phyloP scores from a whole-genome alignment of 2,888 invertebrate species.

The Pseudanteris insignis region DNA sequence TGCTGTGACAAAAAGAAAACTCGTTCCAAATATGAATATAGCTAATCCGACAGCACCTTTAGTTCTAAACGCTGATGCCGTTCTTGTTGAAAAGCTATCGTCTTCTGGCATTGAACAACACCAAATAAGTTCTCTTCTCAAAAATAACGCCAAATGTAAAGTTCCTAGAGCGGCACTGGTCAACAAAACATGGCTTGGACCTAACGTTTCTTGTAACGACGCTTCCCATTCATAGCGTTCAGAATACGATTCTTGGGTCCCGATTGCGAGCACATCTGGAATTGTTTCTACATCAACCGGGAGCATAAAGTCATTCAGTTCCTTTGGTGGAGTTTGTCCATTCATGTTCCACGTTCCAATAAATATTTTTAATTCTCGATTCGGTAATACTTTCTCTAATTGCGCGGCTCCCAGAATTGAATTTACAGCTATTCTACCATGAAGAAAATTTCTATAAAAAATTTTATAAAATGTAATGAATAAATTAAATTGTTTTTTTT shows the following conservation, averaged over 20 bases:
- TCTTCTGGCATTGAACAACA: slow-evolving; percentile 94
- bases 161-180: slow-evolving; percentile 71
- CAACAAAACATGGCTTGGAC: slow-evolving; percentile 90
- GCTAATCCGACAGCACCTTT: slow-evolving; percentile 96
- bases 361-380: slow-evolving; percentile 85
- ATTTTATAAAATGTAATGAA: no score
- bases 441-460: slow-evolving; percentile 84
- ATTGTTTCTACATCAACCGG: slow-evolving; percentile 86
- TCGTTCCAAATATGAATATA: slow-evolving; percentile 93
- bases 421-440: slow-evolving; percentile 81
- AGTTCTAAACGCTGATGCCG: slow-evolving; percentile 89
- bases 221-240: slow-evolving; percentile 91
- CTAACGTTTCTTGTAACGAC: slow-evolving; percentile 89
- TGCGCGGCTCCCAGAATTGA: slow-evolving; percentile 86
- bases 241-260: slow-evolving; percentile 92
- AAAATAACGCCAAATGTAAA: slow-evolving; percentile 86
- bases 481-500: no score
- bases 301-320: slow-evolving; percentile 89
- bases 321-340: slow-evolving; percentile 83
- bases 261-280: slow-evolving; percentile 90
- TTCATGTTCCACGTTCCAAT: slow-evolving; percentile 98
- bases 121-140: slow-evolving; percentile 94
- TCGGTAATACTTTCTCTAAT: slow-evolving; percentile 85
- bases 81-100: slow-evolving; percentile 84
- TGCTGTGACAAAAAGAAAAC: slow-evolving; percentile 93